Conservation (phyloP, 1,140 invertebrate genomes). For the Heliconius hewitsoni region DNA sequence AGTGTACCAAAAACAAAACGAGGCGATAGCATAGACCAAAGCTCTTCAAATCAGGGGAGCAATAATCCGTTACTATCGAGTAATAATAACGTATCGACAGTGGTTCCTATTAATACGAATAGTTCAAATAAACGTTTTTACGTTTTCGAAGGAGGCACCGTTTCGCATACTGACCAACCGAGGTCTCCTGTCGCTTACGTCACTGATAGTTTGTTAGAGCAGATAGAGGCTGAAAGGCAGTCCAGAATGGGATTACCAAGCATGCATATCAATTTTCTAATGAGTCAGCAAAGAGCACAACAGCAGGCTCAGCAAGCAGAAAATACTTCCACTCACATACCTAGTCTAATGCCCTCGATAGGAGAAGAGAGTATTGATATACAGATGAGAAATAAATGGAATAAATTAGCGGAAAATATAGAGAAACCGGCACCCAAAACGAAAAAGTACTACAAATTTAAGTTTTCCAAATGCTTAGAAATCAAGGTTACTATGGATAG, state of each 20-base stretch:
- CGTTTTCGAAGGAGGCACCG: conserved; percentile 70
- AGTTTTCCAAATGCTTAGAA: conserved; percentile 85
- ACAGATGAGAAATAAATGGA: conserved; percentile 66
- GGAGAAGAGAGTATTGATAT: conserved; percentile 72
- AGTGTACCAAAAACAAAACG: conserved; percentile 71
- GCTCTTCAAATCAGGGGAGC: conserved; percentile 78
- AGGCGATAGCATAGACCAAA: conserved; percentile 73
- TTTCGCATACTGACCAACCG: conserved; percentile 61
- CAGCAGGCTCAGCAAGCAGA: conserved; percentile 63
- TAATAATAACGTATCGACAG: conserved; percentile 76
- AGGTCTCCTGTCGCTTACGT: conserved; percentile 72
- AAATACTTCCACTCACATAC: conserved; percentile 56
- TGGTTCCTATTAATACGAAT: conserved; percentile 74
- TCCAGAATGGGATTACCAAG: conserved; percentile 76
- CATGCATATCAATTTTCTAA: conserved; percentile 77
- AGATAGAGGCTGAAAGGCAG: conserved; percentile 75
- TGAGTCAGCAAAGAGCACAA: conserved; percentile 66
- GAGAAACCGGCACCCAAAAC: conserved; percentile 75
- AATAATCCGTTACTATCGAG: conserved; percentile 77
- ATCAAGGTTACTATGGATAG: conserved; percentile 94
- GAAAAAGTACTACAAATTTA: conserved; percentile 93
- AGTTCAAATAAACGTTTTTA: conserved; percentile 72
- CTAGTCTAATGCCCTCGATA: conserved; percentile 71
- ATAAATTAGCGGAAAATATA: conserved; percentile 68
- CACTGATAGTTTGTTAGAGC: conserved; percentile 74